These are phyloP conservation scores for Pachydiplax longipennis DNA, from an alignment of 2,888 invertebrate species.

Conservation along the genomic window DNA sequence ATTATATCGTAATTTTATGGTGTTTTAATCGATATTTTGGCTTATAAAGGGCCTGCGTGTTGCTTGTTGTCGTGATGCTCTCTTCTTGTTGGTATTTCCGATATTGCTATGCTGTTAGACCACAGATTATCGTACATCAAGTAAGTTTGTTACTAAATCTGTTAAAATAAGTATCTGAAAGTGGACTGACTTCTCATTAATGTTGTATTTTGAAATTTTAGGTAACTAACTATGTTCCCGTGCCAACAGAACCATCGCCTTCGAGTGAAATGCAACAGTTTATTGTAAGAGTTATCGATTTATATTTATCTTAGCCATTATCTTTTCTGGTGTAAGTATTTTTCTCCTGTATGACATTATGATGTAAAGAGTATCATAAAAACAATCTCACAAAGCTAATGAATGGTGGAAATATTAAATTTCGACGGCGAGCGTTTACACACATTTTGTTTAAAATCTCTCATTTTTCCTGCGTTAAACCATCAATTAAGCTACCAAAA, in stretches of 20 bases:
- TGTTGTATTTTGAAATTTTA: background rate
- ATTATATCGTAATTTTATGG: background rate
- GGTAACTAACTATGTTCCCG: slow-evolving; percentile 50
- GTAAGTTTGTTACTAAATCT: background rate
- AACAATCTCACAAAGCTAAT: background rate
- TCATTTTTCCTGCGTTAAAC: no score
- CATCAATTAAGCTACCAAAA: no score
- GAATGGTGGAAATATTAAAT: background rate
- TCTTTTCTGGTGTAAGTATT: background rate
- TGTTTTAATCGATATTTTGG: background rate
- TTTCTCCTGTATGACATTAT: no score
- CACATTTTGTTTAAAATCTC: no score
- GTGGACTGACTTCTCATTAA: background rate
- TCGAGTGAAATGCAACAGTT: slow-evolving; percentile 48
- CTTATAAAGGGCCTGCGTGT: slow-evolving; percentile 52
- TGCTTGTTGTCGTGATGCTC: slow-evolving; percentile 53
- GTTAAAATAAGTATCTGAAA: no score
- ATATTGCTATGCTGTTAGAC: slow-evolving; percentile 53
- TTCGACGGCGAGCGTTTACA: no score
- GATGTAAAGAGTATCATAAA: no score
- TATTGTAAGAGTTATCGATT: slow-evolving; percentile 46
- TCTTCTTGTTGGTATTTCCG: slow-evolving; percentile 55
- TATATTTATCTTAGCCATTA: background rate
- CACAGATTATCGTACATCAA: slow-evolving; percentile 50
- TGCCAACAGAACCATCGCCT: slow-evolving; percentile 48